Percentiles rank a stretch among this genome's conserved stretches.
Evolutionary conservation across 2,797 vertebrate species (phyloP).

Genomic region (Manis crassicaudata): DNA sequence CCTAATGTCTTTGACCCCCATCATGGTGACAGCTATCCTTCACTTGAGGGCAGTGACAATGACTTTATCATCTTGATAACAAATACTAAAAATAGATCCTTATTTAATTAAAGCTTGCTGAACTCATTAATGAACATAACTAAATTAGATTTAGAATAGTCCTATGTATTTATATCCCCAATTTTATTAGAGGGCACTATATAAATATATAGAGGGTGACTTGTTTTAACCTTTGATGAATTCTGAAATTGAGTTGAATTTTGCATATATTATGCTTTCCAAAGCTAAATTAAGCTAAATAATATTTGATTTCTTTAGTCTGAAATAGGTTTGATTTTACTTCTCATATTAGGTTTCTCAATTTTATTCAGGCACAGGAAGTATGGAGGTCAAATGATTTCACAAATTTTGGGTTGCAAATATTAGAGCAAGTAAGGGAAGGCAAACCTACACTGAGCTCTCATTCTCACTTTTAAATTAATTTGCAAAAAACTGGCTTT

Average conservation of each 20-base stretch:
- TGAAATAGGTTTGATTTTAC: background rate
- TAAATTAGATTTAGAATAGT: background rate
- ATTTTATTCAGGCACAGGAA: background rate
- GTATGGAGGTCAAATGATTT: background rate
- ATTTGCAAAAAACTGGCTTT: background rate
- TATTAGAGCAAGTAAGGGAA: background rate
- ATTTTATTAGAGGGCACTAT: background rate
- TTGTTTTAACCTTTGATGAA: conserved; percentile 26
- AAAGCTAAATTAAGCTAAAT: background rate
- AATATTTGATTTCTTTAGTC: conserved; percentile 6
- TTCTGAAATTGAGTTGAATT: background rate
- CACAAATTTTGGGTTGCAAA: background rate
- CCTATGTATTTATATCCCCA: background rate
- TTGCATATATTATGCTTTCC: background rate
- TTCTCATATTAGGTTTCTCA: background rate
- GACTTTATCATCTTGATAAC: background rate
- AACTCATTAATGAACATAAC: conserved; percentile 20
- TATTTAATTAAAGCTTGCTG: background rate
- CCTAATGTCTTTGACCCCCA: background rate
- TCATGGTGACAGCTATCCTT: background rate
- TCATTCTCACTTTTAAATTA: conserved; percentile 9
- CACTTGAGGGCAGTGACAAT: background rate
- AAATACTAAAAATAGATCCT: background rate
- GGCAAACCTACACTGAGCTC: background rate
- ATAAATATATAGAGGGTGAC: background rate